Base-by-base conservation (phyloP, 2,888 invertebrate genomes). In the Meloe dianella region DNA sequence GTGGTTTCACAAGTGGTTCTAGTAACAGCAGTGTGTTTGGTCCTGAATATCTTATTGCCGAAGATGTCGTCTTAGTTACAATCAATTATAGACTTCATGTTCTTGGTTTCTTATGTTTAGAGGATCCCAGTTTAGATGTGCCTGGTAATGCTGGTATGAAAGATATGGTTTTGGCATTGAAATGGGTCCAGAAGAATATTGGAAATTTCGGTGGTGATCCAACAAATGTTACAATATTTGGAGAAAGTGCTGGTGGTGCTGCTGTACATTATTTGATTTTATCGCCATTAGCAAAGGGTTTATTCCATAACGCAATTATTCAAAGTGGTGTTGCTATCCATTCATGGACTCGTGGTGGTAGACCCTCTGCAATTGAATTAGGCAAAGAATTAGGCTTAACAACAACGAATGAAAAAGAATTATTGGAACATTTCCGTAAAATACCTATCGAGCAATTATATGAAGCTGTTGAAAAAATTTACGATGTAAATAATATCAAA, bases 131-230 rank as follows among this genome's bases (percentile, higher is more conserved):
- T 2, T 74, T 85, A 12, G 80, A 81, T 62, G 80, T 85, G 60
- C 84, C 85, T 0, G 85, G 85, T 1, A 86, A 86, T 76, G 84
- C 85, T 0, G 85, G 84, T 1, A 75, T 86, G 0, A 85, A 85
- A 75, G 86, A 86, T 74, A 83, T 84, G 75, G 78, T 84, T 1
- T 68, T 85, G 72, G 85, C 85, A 0, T 70, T 86, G 30, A 82
- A 82, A 64, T 86, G 85, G 85, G 78, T 86, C 0, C 83, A 85
- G 66, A 75, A 77, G 0, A 86, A 86, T 69, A 84, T 85, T 17
- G 69, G 75, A 2, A 79, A 78, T 64, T 86, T 86, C 72, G 83
- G 85, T 38, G 85, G 85, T 2, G 83, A 86, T 77, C 78, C 83
- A 0, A 75, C 82, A 2, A 85, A 85, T 64, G 84, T 86, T 9